Evolutionary conservation across 2,113 vertebrate genomes (phyloP).

Genomic region (Arenaria interpres): DNA sequence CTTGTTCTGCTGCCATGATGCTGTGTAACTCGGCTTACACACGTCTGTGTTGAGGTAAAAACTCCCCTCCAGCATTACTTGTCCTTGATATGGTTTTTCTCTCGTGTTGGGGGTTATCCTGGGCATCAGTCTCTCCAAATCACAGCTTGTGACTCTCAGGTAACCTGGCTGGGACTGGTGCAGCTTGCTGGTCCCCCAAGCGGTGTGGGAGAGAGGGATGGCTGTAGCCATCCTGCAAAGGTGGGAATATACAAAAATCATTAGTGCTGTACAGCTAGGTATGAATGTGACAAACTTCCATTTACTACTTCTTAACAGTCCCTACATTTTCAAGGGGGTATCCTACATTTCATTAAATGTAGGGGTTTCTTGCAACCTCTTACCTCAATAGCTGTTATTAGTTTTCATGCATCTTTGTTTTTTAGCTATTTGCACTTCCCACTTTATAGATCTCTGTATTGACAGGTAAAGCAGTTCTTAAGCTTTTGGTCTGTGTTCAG

Average conservation of each 20-base stretch:
- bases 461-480: background rate
- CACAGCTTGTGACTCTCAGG: fast-evolving
- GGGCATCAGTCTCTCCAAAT: background rate
- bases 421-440: background rate
- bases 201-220: background rate
- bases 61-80: background rate
- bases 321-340: background rate
- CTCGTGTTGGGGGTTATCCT: background rate
- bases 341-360: background rate
- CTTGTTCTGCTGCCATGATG: background rate
- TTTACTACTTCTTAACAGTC: background rate
- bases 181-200: no score
- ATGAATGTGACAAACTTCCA: background rate
- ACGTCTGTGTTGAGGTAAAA: fast-evolving
- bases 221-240: background rate
- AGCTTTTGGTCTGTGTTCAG: background rate
- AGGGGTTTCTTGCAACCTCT: background rate
- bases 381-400: background rate
- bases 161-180: background rate
- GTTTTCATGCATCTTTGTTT: background rate
- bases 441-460: background rate
- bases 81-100: background rate
- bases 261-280: background rate
- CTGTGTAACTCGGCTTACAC: background rate
- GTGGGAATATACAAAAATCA: background rate